Percentiles rank a stretch among this genome's conserved stretches.
Conservation (phyloP, 2,888 invertebrate species). For the Caenorhabditis sinica region DNA sequence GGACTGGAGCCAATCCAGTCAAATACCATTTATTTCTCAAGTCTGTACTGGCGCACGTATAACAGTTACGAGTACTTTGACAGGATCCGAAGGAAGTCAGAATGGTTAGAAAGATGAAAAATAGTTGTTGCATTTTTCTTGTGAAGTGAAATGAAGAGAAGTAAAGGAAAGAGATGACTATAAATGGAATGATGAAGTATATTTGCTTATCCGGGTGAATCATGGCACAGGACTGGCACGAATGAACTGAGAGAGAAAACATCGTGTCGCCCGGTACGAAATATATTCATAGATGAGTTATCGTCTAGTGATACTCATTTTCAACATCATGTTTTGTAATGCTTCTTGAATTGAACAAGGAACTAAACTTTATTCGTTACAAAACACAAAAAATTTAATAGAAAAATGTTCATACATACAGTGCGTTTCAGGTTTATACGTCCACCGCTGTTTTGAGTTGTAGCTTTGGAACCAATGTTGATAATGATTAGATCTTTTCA, state of each 20-base stretch:
- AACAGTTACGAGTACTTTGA: slow-evolving; percentile 45
- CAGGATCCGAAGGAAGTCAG: background rate
- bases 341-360: background rate
- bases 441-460: no score
- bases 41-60: slow-evolving; percentile 40
- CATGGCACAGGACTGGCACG: slow-evolving; percentile 49
- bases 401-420: no score
- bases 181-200: slow-evolving; percentile 43
- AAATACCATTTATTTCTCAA: slow-evolving; percentile 68
- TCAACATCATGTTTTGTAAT: background rate
- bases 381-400: no score
- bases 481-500: no score
- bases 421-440: no score
- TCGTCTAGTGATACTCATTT: slow-evolving; percentile 5
- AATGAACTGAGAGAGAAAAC: slow-evolving; percentile 40
- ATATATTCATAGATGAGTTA: slow-evolving; percentile 25
- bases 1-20: slow-evolving; percentile 69
- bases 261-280: slow-evolving; percentile 44
- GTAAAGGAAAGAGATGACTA: slow-evolving; percentile 40
- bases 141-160: slow-evolving; percentile 32
- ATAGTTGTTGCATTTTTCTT: background rate
- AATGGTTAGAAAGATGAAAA: background rate
- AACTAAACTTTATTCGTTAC: background rate
- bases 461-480: no score
- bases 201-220: slow-evolving; percentile 60